Conservation (phyloP, 2,113 vertebrate genomes). For the Diphyllodes magnificus region DNA sequence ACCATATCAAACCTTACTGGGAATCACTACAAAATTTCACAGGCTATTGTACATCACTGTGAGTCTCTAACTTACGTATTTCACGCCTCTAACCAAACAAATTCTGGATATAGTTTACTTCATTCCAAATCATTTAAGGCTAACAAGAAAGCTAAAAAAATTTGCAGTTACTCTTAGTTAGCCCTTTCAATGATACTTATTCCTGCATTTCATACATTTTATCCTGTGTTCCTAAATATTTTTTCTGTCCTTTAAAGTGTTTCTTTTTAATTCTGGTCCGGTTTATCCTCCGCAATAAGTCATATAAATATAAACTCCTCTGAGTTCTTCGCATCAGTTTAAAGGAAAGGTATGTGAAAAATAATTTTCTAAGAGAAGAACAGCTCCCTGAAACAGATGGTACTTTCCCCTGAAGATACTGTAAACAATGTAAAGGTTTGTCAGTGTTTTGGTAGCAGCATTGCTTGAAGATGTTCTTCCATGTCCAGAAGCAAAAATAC, state of each 20-base stretch:
- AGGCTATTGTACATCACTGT: background rate
- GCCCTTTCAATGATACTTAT: background rate
- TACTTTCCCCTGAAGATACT: background rate
- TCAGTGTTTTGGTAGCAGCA: background rate
- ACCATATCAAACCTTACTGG: background rate
- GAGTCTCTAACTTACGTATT: background rate
- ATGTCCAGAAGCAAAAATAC: background rate
- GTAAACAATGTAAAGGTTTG: background rate
- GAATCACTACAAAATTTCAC: background rate
- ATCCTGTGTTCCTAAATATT: background rate
- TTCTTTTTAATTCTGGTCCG: background rate
- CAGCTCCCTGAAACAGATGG: background rate
- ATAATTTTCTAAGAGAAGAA: background rate
- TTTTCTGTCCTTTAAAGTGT: background rate
- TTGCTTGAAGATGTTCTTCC: conserved; percentile 10
- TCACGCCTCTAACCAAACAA: background rate
- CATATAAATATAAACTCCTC: background rate
- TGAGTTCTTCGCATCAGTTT: background rate
- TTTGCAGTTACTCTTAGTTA: background rate
- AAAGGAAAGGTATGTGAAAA: background rate
- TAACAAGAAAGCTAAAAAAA: background rate
- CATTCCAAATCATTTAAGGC: background rate
- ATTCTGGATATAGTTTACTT: background rate
- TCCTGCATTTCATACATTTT: background rate
- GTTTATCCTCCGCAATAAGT: background rate